Evolutionary conservation across 92 coral and sea anemone species (phyloP).

Genomic region (Phenganax stokvisi): DNA sequence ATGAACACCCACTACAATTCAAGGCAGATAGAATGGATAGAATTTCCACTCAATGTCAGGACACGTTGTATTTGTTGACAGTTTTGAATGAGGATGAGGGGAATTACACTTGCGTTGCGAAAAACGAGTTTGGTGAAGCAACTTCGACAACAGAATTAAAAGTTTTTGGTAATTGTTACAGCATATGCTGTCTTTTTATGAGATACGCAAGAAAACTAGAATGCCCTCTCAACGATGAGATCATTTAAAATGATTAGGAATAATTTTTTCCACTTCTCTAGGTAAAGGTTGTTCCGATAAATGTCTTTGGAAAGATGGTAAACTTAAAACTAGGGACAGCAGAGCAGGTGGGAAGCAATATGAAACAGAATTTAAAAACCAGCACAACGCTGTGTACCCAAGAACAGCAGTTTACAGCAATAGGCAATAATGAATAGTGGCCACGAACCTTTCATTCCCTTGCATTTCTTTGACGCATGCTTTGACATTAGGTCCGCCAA

Average conservation of each 20-base stretch:
- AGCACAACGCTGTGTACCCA: not conserved
- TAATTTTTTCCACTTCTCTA: not conserved
- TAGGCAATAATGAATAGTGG: too few relatives aligned
- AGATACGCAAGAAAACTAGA: not conserved
- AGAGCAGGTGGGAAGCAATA: not conserved
- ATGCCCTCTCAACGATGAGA: too few relatives aligned
- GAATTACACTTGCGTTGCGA: constrained; percentile 47
- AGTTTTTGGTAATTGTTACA: not conserved
- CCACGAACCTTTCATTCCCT: not conserved
- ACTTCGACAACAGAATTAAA: constrained; percentile 16
- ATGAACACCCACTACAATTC: constrained; percentile 3
- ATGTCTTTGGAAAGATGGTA: not conserved
- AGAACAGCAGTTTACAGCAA: too few relatives aligned
- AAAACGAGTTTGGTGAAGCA: constrained; percentile 9
- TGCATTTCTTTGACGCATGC: not conserved
- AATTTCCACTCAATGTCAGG: not conserved
- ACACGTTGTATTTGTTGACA: constrained; percentile 7
- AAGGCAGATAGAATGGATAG: not conserved
- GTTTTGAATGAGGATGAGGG: constrained; percentile 41
- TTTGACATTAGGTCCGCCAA: constrained; percentile 4
- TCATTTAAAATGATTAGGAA: not conserved
- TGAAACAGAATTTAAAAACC: not conserved
- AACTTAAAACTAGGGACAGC: not conserved
- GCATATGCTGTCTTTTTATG: not conserved
- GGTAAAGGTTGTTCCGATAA: not conserved